Percentiles rank a stretch among this genome's conserved stretches.
phyloP scores from a whole-genome alignment of 2,888 invertebrate genomes.

The Pemphredon lugubris region DNA sequence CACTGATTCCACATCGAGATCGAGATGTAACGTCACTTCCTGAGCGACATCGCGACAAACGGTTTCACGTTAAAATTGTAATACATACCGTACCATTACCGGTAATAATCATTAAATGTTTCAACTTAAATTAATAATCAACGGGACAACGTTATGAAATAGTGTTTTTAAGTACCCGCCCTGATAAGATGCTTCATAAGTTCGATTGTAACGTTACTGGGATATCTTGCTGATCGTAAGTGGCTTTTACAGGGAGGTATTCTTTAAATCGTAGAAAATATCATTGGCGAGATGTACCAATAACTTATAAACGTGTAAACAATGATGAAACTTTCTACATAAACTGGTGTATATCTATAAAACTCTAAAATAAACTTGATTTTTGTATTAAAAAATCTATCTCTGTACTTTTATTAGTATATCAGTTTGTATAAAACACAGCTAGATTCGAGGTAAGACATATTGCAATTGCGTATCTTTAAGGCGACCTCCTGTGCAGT shows the following conservation, averaged over 20 bases:
- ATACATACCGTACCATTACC: conserved; percentile 59
- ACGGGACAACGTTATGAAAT: conserved; percentile 62
- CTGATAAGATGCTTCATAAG: conserved; percentile 62
- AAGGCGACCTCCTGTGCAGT: not conserved
- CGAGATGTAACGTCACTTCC: conserved; percentile 2
- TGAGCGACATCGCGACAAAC: conserved; percentile 59
- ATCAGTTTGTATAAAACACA: not conserved
- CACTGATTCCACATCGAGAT: conserved; percentile 1
- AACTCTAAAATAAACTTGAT: conserved; percentile 79
- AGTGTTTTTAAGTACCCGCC: conserved; percentile 71
- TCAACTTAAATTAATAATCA: conserved; percentile 58
- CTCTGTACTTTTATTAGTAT: not conserved
- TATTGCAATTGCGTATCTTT: not conserved
- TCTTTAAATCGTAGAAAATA: conserved; percentile 32
- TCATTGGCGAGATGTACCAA: conserved; percentile 67
- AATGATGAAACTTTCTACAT: conserved; percentile 77
- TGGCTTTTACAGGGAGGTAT: too few relatives aligned
- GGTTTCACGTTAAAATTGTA: conserved; percentile 62
- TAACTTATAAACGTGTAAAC: conserved; percentile 73
- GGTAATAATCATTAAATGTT: conserved; percentile 65
- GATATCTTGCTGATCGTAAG: conserved; percentile 66
- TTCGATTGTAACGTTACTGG: conserved; percentile 63
- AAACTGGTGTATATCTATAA: conserved; percentile 77
- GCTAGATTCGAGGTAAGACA: not conserved
- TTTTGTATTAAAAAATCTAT: conserved; percentile 71